Conservation (phyloP, 2,113 vertebrate genomes). For the Nothobranchius kuhntae region DNA sequence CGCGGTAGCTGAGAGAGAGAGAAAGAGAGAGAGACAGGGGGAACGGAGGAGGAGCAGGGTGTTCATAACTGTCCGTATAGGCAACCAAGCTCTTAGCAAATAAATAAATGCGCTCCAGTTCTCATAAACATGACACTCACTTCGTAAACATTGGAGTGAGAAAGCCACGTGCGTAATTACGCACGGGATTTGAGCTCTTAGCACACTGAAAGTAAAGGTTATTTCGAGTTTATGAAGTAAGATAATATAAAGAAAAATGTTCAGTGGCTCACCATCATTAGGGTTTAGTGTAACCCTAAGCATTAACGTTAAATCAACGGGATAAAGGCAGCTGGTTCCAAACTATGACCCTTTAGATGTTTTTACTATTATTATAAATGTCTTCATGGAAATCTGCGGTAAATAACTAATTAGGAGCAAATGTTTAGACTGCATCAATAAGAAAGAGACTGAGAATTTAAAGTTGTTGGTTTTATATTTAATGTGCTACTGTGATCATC, state of each 20-base stretch:
- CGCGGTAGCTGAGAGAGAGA: conserved; percentile 70
- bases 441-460: neutral
- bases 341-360: no score
- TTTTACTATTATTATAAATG: no score
- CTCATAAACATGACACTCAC: conserved; percentile 68
- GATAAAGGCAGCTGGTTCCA: no score
- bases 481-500: conserved; percentile 8
- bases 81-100: conserved; percentile 67
- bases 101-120: conserved; percentile 72
- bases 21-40: conserved; percentile 43
- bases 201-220: neutral
- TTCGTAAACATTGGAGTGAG: conserved; percentile 61
- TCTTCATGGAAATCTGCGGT: no score
- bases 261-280: no score
- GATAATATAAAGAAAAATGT: no score
- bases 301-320: no score
- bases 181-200: conserved; percentile 20
- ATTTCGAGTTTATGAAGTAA: no score
- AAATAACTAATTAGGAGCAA: no score
- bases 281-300: no score
- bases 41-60: conserved; percentile 46
- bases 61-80: conserved; percentile 64
- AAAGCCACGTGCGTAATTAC: conserved; percentile 45
- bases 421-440: no score
- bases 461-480: no score